Evolutionary conservation across 2,888 invertebrate genomes (phyloP).

Genomic region (Anticlea derivata): DNA sequence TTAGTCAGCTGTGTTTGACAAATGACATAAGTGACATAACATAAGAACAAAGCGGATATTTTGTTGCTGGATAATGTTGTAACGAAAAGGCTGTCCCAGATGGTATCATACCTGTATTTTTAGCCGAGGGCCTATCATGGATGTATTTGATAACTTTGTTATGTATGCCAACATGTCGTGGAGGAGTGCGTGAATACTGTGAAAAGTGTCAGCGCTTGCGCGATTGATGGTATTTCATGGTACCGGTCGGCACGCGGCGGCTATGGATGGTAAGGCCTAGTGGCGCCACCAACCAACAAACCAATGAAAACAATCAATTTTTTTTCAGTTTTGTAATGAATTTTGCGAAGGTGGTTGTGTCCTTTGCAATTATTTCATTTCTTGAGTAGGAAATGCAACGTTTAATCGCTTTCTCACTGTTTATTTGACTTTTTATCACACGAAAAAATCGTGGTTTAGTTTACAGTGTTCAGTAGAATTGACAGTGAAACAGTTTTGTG

Average conservation of each 20-base stretch:
- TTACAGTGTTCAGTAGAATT: constrained; percentile 52
- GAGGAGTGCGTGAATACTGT: too few relatives aligned
- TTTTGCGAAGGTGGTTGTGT: constrained; percentile 67
- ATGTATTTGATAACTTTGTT: too few relatives aligned
- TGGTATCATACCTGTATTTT: too few relatives aligned
- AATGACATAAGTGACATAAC: too few relatives aligned
- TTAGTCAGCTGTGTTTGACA: too few relatives aligned
- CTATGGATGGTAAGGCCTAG: constrained; percentile 22
- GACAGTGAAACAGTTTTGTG: constrained; percentile 60
- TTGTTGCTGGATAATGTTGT: too few relatives aligned
- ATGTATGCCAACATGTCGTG: too few relatives aligned
- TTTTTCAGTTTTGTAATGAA: constrained; percentile 72
- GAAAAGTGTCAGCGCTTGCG: constrained; percentile 27
- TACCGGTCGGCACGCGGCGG: too few relatives aligned
- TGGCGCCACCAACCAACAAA: constrained; percentile 41
- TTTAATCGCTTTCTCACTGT: constrained; percentile 54
- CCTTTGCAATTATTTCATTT: constrained; percentile 46
- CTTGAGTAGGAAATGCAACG: constrained; percentile 68
- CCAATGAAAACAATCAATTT: constrained; percentile 13
- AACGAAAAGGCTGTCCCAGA: too few relatives aligned
- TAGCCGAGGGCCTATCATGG: too few relatives aligned
- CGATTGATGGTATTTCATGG: too few relatives aligned
- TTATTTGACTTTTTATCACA: constrained; percentile 69
- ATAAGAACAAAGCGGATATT: too few relatives aligned
- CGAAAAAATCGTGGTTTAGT: constrained; percentile 57